Percentiles rank a stretch among this genome's conserved stretches.
Evolutionary conservation across 2,888 invertebrate genomes (phyloP).

Genomic region (Tetranychus truncatus): DNA sequence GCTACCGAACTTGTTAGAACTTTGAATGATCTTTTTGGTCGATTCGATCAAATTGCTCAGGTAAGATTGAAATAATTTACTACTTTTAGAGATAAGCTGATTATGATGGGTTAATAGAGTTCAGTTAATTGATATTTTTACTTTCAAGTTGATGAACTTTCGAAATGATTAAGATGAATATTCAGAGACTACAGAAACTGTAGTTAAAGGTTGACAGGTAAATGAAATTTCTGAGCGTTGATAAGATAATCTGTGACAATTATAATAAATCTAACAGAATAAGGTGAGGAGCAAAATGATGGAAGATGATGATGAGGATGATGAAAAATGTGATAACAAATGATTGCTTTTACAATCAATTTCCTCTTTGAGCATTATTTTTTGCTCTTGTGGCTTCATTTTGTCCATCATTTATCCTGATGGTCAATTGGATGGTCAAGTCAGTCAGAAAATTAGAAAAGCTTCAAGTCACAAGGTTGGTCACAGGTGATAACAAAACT

Average conservation of each 20-base stretch:
- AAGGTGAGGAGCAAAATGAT: background rate
- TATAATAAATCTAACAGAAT: background rate
- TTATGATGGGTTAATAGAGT: background rate
- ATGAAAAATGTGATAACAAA: background rate
- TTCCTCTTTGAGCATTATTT: background rate
- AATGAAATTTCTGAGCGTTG: too few relatives aligned
- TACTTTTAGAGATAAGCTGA: background rate
- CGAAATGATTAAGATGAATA: too few relatives aligned
- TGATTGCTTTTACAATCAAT: conserved; percentile 1
- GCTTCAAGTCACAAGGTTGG: too few relatives aligned
- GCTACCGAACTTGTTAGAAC: conserved; percentile 88
- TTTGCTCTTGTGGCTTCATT: too few relatives aligned
- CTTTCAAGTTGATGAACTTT: background rate
- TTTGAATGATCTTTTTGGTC: conserved; percentile 82
- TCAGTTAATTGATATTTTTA: background rate
- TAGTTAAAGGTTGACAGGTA: too few relatives aligned
- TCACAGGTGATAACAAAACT: too few relatives aligned
- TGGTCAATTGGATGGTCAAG: too few relatives aligned
- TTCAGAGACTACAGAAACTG: too few relatives aligned
- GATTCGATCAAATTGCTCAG: conserved; percentile 93
- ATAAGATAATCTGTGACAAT: too few relatives aligned
- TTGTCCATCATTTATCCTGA: too few relatives aligned
- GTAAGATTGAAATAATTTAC: conserved; percentile 38
- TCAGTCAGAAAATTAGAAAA: too few relatives aligned
- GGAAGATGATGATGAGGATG: background rate